Evolutionary conservation across 2,113 vertebrate genomes (phyloP), one percentile per base, ranked within the genome.

Genomic region (Oryzias curvinotus): DNA sequence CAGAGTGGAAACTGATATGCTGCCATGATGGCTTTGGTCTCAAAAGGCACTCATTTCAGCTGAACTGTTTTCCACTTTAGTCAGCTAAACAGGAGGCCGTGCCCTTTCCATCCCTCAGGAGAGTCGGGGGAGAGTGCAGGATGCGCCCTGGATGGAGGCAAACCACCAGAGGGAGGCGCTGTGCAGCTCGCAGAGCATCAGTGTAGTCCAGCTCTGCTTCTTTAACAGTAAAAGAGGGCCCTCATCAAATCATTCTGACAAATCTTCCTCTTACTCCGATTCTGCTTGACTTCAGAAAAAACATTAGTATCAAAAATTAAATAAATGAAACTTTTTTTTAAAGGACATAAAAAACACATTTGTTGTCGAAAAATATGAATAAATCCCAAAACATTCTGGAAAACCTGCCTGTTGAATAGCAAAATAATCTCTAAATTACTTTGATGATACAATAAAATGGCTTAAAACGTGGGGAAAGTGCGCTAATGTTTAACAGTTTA

Each of bases 1-100:
- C 57, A 68, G 68, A 75, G 70, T 75, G 80, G 86, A 87, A 84
- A 87, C 65, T 86, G 85, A 86, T 85, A 68, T 23, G 70, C 60
- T 80, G 81, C 77, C 78, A 80, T 68, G 52, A 71, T 59, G 71
- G 52, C 72, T 74, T 46, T 58, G 21, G 77, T 76, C 57, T 42
- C 19, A 48, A 7, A 73, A 68, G 36, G 47, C 23, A n/a, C 50
- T 81, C 54, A 70, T 65, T 83, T 77, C 30, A 53, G 18, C 52
- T 25, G 14, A 75, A 68, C 47, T 52, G 57, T 70, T 87, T 90
- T 88, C 86, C 86, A 76, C 75, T 56, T 68, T 68, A 59, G 74
- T 80, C 74, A 82, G 77, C 78, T 77, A 52, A 86, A 67, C 15
- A 17, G 52, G 58, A 57, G 56, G 55, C 68, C 42, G 74, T 75